Evolutionary conservation across 2,888 invertebrate genomes (phyloP).

Genomic region (Microdon myrmicae): DNA sequence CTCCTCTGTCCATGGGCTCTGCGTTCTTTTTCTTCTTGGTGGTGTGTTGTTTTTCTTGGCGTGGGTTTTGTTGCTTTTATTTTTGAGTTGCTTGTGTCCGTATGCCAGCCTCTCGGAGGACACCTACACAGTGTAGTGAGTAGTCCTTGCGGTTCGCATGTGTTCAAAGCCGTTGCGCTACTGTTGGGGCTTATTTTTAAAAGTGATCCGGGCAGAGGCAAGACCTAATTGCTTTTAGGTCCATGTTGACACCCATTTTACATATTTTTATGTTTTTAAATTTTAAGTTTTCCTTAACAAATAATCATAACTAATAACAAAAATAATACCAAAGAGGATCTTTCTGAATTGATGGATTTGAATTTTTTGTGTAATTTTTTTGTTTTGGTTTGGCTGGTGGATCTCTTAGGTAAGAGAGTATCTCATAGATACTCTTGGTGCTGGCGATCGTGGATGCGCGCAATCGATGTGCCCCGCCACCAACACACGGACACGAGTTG

Average conservation of each 20-base stretch:
- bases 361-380: too few species aligned
- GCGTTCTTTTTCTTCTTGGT: neutral
- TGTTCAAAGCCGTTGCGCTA: too few species aligned
- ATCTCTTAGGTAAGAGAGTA: conserved; percentile 7
- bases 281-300: too few species aligned
- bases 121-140: too few species aligned
- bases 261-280: too few species aligned
- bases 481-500: conserved; percentile 17
- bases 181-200: conserved; percentile 24
- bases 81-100: too few species aligned
- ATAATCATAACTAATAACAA: too few species aligned
- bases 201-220: conserved; percentile 16
- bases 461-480: conserved; percentile 14
- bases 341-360: too few species aligned
- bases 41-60: conserved; percentile 17
- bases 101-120: too few species aligned
- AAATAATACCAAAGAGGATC: conserved; percentile 3
- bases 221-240: conserved; percentile 19
- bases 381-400: conserved; percentile 1
- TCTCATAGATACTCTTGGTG: neutral
- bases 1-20: neutral
- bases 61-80: conserved; percentile 19
- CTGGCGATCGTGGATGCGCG: neutral
- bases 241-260: conserved; percentile 47
- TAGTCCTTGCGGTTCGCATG: too few species aligned